These are phyloP conservation scores for Ormyrus pomaceus DNA, from an alignment of 2,888 invertebrate species.

Conservation along the genomic window DNA sequence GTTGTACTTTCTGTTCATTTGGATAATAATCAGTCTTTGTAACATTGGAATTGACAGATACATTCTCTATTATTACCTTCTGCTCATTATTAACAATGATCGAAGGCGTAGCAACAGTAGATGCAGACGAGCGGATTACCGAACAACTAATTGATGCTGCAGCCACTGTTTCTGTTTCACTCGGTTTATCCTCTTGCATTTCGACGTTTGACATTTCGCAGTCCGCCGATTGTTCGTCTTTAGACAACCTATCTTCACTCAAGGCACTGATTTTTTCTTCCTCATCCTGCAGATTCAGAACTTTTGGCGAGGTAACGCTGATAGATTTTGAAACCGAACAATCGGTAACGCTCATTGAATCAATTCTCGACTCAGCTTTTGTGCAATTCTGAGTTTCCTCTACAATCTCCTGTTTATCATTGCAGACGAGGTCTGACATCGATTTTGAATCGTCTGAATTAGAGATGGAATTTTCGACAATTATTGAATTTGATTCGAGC, in stretches of 20 bases:
- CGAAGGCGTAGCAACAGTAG: background rate
- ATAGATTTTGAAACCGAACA: background rate
- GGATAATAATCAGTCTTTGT: slow-evolving; percentile 49
- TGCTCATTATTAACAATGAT: background rate
- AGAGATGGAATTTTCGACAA: background rate
- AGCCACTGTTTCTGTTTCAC: background rate
- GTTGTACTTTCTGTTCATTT: slow-evolving; percentile 51
- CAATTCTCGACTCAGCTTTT: background rate
- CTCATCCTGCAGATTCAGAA: background rate
- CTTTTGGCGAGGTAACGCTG: slow-evolving; percentile 5
- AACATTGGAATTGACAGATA: slow-evolving; percentile 41
- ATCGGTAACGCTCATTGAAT: background rate
- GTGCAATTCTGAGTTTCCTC: background rate
- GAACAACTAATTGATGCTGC: background rate
- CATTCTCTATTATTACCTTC: background rate
- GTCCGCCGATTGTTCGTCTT: slow-evolving; percentile 16
- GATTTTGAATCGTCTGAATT: slow-evolving; percentile 21
- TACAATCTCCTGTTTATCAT: slow-evolving; percentile 12
- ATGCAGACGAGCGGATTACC: background rate
- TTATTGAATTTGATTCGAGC: slow-evolving; percentile 20
- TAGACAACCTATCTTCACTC: slow-evolving; percentile 15
- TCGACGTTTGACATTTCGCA: slow-evolving; percentile 15
- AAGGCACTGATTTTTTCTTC: slow-evolving; percentile 44
- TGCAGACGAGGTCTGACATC: slow-evolving; percentile 3
- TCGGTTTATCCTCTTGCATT: slow-evolving; percentile 5